Conservation (phyloP, 2,797 vertebrate genomes). For the Vespertilio murinus region DNA sequence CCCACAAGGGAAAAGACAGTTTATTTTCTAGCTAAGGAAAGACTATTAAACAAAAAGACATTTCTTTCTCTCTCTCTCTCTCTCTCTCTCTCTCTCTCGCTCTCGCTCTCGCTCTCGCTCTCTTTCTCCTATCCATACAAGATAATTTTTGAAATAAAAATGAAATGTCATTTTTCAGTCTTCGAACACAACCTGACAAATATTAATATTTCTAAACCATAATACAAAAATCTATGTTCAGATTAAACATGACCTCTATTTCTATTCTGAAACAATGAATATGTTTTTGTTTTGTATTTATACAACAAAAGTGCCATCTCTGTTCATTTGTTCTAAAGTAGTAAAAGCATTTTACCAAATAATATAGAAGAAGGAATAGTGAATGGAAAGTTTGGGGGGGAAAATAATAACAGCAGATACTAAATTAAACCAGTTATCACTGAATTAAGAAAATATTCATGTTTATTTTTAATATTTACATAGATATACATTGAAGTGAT, state of each 20-base stretch:
- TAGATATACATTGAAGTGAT: background rate
- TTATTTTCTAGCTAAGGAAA: background rate
- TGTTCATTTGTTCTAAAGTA: background rate
- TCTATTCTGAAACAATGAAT: background rate
- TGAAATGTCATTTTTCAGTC: background rate
- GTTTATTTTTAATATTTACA: constrained; percentile 15
- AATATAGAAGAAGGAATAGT: background rate
- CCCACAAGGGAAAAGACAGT: background rate
- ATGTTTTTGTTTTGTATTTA: background rate
- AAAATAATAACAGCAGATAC: background rate
- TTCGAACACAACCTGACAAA: background rate
- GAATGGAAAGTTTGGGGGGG: background rate
- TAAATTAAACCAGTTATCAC: background rate
- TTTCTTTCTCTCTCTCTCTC: background rate
- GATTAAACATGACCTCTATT: background rate
- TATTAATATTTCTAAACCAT: background rate
- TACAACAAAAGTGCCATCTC: background rate
- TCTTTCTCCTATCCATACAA: background rate
- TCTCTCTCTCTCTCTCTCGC: background rate
- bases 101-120: background rate
- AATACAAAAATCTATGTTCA: background rate
- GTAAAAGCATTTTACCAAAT: background rate
- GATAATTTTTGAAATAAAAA: constrained; percentile 22
- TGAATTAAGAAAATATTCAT: background rate
- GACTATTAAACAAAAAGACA: background rate